Conservation (phyloP, 2,797 vertebrate species). For the Epinephelus coioides region DNA sequence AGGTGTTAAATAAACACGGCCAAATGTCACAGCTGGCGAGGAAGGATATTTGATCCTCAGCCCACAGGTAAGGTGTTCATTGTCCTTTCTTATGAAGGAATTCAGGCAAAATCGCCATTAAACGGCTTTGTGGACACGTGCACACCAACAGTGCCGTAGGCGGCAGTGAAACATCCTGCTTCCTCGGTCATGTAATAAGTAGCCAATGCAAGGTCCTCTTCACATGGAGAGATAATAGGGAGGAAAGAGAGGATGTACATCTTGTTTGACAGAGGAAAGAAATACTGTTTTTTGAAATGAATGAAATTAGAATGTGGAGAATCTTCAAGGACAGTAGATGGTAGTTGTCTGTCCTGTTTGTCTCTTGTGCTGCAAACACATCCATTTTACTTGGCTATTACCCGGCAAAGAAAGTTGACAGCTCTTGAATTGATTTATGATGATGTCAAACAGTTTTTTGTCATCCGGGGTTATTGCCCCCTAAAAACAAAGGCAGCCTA, state of each 20-base stretch:
- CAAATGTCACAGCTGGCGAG: slow-evolving; percentile 28
- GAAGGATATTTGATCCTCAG: slow-evolving; percentile 5
- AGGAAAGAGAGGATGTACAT: background rate
- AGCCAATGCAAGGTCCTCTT: slow-evolving; percentile 38
- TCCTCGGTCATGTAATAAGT: slow-evolving; percentile 39
- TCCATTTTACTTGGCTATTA: slow-evolving; percentile 10
- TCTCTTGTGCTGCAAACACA: background rate
- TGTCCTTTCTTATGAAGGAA: slow-evolving; percentile 31
- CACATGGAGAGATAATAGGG: slow-evolving; percentile 15
- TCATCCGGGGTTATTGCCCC: slow-evolving; percentile 3
- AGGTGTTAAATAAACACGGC: slow-evolving; percentile 29
- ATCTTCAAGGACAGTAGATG: slow-evolving; percentile 23
- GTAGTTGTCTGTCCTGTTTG: slow-evolving; percentile 6
- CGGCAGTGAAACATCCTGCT: slow-evolving; percentile 34
- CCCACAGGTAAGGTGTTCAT: slow-evolving; percentile 29
- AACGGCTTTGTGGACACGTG: slow-evolving; percentile 35
- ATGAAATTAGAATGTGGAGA: slow-evolving; percentile 17
- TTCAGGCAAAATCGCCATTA: slow-evolving; percentile 10
- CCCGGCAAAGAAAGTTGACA: background rate
- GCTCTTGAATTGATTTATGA: background rate
- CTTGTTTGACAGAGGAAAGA: background rate
- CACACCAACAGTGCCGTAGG: slow-evolving; percentile 21
- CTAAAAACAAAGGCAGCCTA: slow-evolving; percentile 35
- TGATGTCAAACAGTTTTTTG: background rate
- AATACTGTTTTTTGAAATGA: background rate